Base-by-base conservation (phyloP, 2,797 vertebrate genomes). In the Periparus ater region DNA sequence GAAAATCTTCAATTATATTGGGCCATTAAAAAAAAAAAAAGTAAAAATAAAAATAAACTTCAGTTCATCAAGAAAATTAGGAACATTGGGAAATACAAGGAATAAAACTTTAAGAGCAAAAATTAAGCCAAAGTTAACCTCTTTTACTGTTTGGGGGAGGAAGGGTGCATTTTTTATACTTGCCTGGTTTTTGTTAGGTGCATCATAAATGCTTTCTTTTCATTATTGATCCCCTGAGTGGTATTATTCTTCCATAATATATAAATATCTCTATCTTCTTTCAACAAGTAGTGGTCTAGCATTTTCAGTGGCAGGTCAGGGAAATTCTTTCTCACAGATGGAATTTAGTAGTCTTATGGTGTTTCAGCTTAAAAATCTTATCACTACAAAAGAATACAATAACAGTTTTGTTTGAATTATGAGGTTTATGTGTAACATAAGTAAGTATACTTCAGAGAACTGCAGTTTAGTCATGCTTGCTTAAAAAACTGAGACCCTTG, bases 71-170 rank as follows among this genome's bases (percentile, higher is more conserved):
- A 68, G 11, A 67, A 87, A 78, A 50, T 38, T 1, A 32, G 23
- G 12, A 63, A 6, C 4, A 51, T 17, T 55, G 6, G 19, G 58
- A 57, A 91, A 82, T 25, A n/a, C 1, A 76, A 44, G 10, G 8
- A 54, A 70, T 47, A 34, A 61, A 72, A 12, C 3, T 70, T 78
- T 22, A 32, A 63, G 29, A 78, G 6, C 7, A 77, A 72, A 51
- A 80, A 8, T 51, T 12, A 60, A 90, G 2, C 7, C 12, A 72
- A 68, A 58, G 9, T 55, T 81, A 62, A 38, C 13, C 1, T 63
- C 7, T 78, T 85, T 10, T 17, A 8, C 6, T 61, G 0, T 72
- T 36, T 67, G 20, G 5, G 5, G 4, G 2, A 13, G 2, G 4
- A 11, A 7, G 8, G 6, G 1, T n/a, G 6, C 4, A 17, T 18